These are phyloP conservation scores for Ptilorrhoa leucosticta DNA, from an alignment of 2,113 vertebrate species.

Conservation along the genomic window DNA sequence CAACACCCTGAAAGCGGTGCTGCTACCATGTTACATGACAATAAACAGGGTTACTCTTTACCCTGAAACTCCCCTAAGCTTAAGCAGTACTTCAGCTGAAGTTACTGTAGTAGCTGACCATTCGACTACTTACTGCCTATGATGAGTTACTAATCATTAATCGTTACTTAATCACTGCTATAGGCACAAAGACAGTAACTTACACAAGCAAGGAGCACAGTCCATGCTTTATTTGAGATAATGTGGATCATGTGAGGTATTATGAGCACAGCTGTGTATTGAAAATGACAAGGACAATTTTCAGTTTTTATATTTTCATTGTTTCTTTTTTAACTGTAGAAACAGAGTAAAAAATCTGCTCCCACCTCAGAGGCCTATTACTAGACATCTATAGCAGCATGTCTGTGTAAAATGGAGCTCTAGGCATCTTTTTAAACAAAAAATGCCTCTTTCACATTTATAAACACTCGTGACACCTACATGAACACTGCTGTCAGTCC, in stretches of 20 bases:
- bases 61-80: not conserved
- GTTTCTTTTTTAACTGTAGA: not conserved
- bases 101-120: not conserved
- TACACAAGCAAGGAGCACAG: not conserved
- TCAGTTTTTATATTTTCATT: not conserved
- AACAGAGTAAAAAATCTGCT: not conserved
- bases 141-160: not conserved
- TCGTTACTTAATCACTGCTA: not conserved
- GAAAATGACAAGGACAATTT: not conserved
- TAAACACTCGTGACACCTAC: constrained; percentile 11
- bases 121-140: not conserved
- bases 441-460: constrained; percentile 58
- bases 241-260: not conserved
- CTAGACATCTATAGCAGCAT: not conserved
- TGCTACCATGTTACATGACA: not conserved
- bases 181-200: not conserved
- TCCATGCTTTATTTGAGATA: not conserved
- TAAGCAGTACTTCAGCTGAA: not conserved
- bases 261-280: not conserved
- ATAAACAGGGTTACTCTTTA: not conserved
- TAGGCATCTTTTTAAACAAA: not conserved
- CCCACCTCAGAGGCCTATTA: not conserved
- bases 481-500: constrained; percentile 16
- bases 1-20: not conserved
- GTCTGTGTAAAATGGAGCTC: not conserved